Conservation (phyloP, 2,113 vertebrate species). For the Mus pahari region DNA sequence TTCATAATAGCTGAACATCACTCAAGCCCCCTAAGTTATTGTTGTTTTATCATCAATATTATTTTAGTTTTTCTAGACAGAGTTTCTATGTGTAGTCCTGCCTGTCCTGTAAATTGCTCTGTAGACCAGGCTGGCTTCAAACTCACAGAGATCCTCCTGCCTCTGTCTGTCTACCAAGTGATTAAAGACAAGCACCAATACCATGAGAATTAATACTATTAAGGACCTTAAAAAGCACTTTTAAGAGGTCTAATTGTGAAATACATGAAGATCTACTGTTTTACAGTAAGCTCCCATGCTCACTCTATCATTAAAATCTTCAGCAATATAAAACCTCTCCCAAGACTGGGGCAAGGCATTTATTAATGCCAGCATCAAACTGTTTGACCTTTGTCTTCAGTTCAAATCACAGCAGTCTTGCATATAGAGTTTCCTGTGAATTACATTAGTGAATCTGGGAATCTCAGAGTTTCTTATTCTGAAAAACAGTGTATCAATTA, state of each 20-base stretch:
- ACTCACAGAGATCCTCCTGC: background rate
- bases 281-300: background rate
- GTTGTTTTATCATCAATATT: background rate
- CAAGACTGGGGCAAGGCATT: background rate
- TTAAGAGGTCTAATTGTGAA: background rate
- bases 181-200: background rate
- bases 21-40: background rate
- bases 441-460: constrained; percentile 35
- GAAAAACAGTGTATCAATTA: constrained; percentile 61
- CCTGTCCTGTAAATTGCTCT: background rate
- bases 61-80: background rate
- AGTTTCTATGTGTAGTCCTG: background rate
- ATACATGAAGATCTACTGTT: background rate
- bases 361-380: background rate
- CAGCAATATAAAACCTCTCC: background rate
- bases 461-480: constrained; percentile 48
- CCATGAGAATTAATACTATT: background rate
- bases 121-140: background rate
- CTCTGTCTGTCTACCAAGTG: background rate
- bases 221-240: background rate
- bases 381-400: constrained; percentile 42
- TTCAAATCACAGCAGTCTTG: constrained; percentile 14
- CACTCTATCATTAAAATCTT: background rate
- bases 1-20: background rate
- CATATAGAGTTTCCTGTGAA: constrained; percentile 8